Base-by-base conservation (phyloP, 1,140 invertebrate species). In the Ladona fulva region DNA sequence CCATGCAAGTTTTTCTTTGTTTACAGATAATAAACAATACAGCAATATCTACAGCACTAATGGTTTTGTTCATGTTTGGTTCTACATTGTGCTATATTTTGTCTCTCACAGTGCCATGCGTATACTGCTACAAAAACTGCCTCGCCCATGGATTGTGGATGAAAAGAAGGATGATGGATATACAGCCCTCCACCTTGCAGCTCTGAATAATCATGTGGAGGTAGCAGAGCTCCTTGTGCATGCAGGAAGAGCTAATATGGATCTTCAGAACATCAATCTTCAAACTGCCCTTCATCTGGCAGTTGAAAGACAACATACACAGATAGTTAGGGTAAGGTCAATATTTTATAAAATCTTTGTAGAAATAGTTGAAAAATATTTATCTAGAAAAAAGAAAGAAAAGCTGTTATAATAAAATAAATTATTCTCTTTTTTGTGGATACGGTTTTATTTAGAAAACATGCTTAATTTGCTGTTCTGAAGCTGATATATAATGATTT, bases 151-250 rank as follows among this genome's bases (percentile, higher is more conserved):
- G 97, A 94, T 99, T 82, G 96, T 98, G 29, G 97, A 99, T 86
- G 97, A 99, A 84, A 97, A 97, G 82, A 99, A 99, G 86, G 96
- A 98, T 84, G 97, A 99, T 84, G 97, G 97, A 1, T 98, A 98
- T 87, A 98, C 97, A 0, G 96, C 97, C 0, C 88, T 99, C 16
- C 97, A 99, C 85, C 88, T 99, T 80, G 96, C 97, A 0, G 95
- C 96, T 0, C 91, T 99, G 7, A 99, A 99, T 86, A 98, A 98
- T 87, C 97, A 99, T 85, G 94, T 97, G 0, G 95, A 98, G 86
- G 96, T 98, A n/a, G 95, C 95, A 0, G 95, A 97, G 84, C 89
- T 97, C 76, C 87, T 98, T 76, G 90, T 95, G 3, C 90, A 93
- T 78, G 88, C 92, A 84, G 96, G 95, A 42, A 94, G 95, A 82